phyloP scores from a whole-genome alignment of 92 coral and sea anemone genomes.

The Siderastrea radians region DNA sequence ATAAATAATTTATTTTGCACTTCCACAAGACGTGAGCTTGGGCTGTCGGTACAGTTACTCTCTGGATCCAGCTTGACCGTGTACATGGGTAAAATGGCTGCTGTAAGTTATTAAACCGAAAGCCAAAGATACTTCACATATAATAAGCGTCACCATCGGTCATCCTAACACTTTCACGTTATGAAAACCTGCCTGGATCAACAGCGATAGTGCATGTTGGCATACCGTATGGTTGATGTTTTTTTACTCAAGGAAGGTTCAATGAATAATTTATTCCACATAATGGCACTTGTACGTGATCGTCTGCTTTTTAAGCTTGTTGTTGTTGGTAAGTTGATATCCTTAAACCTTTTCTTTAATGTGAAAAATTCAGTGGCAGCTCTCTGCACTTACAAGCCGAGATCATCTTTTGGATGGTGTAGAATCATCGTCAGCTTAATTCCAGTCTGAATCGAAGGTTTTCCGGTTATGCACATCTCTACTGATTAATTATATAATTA shows the following conservation, averaged over 20 bases:
- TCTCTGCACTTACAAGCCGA: too few species aligned
- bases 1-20: too few species aligned
- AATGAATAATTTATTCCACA: not conserved
- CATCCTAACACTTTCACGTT: not conserved
- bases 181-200: not conserved
- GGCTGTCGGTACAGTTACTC: not conserved
- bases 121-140: too few species aligned
- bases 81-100: not conserved
- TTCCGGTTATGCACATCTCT: too few species aligned
- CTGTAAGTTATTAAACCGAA: not conserved
- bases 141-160: too few species aligned
- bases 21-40: too few species aligned
- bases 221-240: not conserved
- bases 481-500: too few species aligned
- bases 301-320: not conserved
- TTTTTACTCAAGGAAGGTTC: not conserved
- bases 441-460: too few species aligned
- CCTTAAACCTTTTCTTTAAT: too few species aligned
- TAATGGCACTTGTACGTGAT: slow-evolving; percentile 6
- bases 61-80: not conserved
- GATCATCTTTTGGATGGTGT: too few species aligned
- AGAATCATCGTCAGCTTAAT: too few species aligned
- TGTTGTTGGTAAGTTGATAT: slow-evolving; percentile 4
- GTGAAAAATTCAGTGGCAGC: too few species aligned
- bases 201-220: not conserved